These are phyloP conservation scores for Hephaestus fuliginosus DNA, from an alignment of 2,797 vertebrate species.

Conservation along the genomic window DNA sequence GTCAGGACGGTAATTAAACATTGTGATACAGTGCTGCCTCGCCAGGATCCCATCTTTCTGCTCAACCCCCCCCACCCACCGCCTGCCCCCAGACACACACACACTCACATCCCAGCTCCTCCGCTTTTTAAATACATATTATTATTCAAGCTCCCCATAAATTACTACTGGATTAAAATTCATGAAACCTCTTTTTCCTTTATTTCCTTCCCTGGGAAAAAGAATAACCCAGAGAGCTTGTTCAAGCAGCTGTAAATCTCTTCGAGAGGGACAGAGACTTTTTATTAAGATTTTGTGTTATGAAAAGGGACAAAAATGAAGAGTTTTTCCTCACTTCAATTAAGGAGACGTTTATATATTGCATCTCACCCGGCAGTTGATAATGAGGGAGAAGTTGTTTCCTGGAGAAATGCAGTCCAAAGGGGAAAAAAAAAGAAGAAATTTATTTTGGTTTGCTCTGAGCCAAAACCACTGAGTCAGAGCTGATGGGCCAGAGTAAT, in stretches of 20 bases:
- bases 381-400: constrained; percentile 60
- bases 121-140: constrained; percentile 87
- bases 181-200: constrained; percentile 82
- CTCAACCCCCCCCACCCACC: constrained; percentile 36
- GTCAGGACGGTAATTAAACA: constrained; percentile 93
- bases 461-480: constrained; percentile 68
- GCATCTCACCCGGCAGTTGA: constrained; percentile 46
- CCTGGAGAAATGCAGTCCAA: constrained; percentile 41
- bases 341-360: constrained; percentile 55
- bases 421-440: constrained; percentile 29
- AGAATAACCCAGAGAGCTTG: constrained; percentile 68
- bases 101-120: constrained; percentile 49
- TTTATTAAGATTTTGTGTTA: constrained; percentile 75
- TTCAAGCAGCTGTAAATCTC: constrained; percentile 80
- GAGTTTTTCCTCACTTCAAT: constrained; percentile 50
- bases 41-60: constrained; percentile 83
- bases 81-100: constrained; percentile 45
- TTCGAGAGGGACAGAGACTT: constrained; percentile 60
- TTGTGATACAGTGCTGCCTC: constrained; percentile 91
- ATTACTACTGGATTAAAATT: constrained; percentile 86
- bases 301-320: constrained; percentile 64
- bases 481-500: constrained; percentile 58
- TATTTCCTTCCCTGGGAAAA: constrained; percentile 75
- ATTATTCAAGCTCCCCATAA: constrained; percentile 84
- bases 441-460: constrained; percentile 51